phyloP scores from a whole-genome alignment of 2,888 invertebrate species.

The Frankliniella fusca region DNA sequence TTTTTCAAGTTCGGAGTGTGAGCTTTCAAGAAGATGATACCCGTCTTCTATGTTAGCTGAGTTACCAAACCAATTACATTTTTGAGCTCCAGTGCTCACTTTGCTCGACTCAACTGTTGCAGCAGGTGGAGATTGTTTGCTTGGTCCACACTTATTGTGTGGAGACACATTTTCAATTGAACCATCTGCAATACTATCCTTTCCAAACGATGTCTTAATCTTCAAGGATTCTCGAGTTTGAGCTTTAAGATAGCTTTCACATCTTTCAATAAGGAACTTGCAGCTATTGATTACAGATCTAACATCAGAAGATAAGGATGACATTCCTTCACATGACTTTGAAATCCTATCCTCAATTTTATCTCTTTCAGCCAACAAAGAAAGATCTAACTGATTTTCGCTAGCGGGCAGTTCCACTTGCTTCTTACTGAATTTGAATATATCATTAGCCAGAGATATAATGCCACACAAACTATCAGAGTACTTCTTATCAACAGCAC shows the following conservation, averaged over 20 bases:
- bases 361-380: neutral
- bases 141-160: neutral
- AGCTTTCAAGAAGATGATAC: neutral
- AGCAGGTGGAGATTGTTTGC: neutral
- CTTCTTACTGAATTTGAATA: neutral
- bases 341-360: neutral
- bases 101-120: too few relatives aligned
- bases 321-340: conserved; percentile 4
- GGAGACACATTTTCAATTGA: neutral
- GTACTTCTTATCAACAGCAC: conserved; percentile 8
- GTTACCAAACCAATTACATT: neutral
- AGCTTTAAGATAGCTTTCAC: conserved; percentile 2
- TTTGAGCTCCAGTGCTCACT: neutral
- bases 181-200: neutral
- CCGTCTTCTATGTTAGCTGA: neutral
- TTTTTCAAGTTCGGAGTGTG: neutral
- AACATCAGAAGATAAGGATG: neutral
- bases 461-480: conserved; percentile 3
- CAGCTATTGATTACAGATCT: conserved; percentile 7
- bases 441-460: neutral
- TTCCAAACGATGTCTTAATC: neutral
- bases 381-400: neutral
- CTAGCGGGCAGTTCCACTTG: neutral
- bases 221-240: neutral
- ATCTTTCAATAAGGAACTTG: neutral